phyloP scores from a whole-genome alignment of 2,797 vertebrate species.

The Alectoris magna region DNA sequence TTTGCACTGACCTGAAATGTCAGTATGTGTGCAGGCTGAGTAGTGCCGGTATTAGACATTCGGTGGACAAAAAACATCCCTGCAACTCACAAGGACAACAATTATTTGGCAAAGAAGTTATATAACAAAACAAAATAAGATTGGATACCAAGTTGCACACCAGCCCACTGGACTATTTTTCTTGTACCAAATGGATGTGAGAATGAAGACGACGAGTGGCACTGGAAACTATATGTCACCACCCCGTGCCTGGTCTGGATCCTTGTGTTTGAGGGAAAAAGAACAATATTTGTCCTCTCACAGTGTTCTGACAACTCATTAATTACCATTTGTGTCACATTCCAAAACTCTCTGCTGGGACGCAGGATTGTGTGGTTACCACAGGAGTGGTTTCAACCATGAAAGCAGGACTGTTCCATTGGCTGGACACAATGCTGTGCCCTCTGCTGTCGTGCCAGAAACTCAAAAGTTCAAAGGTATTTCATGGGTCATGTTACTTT shows the following conservation, averaged over 20 bases:
- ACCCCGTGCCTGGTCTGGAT: not conserved
- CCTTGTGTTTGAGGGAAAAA: not conserved
- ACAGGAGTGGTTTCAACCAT: not conserved
- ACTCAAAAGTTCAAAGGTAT: constrained; percentile 8
- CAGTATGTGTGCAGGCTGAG: accelerated
- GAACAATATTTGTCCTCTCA: not conserved
- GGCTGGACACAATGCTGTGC: accelerated
- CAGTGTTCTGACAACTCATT: not conserved
- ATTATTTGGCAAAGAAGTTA: not conserved
- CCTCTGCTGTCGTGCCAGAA: not conserved
- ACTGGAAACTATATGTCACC: not conserved
- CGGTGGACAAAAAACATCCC: not conserved
- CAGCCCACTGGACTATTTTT: not conserved
- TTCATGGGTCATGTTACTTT: not conserved
- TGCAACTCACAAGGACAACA: not conserved
- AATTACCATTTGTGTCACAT: not conserved
- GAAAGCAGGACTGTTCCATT: not conserved
- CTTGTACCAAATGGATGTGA: not conserved
- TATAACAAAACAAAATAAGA: not conserved
- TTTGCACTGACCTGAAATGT: not conserved
- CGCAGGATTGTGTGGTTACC: not conserved
- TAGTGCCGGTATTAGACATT: not conserved
- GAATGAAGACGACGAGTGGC: not conserved
- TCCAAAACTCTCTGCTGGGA: not conserved
- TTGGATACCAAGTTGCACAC: not conserved